These are phyloP conservation scores for Patiria miniata DNA, from an alignment of 35 echinoderm and acorn worm genomes.

Conservation along the genomic window DNA sequence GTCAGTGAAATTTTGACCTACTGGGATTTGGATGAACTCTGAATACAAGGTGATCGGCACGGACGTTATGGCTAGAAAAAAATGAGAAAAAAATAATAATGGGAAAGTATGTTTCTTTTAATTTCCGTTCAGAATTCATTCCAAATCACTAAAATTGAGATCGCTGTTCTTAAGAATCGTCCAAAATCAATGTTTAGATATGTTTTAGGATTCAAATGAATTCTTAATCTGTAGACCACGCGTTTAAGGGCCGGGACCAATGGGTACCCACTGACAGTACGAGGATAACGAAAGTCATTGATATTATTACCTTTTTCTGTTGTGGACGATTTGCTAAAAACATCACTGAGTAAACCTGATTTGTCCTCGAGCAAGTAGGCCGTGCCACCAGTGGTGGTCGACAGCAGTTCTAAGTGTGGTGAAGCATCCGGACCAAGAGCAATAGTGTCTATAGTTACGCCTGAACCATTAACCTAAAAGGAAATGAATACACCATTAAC, in stretches of 20 bases:
- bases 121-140: background rate
- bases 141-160: no score
- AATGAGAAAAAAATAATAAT: background rate
- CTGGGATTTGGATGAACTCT: background rate
- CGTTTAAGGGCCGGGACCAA: no score
- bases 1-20: background rate
- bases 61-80: background rate
- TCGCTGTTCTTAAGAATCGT: no score
- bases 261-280: no score
- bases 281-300: no score
- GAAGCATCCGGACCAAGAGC: slow-evolving; percentile 59
- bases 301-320: slow-evolving; percentile 1
- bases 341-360: background rate
- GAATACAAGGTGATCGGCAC: background rate
- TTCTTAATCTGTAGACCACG: no score
- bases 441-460: slow-evolving; percentile 66
- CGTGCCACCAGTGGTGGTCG: slow-evolving; percentile 45
- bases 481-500: background rate
- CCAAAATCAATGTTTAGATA: no score
- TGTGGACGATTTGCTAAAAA: background rate
- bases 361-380: slow-evolving; percentile 42
- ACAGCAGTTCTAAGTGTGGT: slow-evolving; percentile 32
- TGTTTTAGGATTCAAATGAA: no score
- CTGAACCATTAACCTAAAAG: background rate
- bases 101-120: background rate